Evolutionary conservation across 2,113 vertebrate species (phyloP), one percentile per base, ranked within the genome.

Genomic region (Alosa alosa): DNA sequence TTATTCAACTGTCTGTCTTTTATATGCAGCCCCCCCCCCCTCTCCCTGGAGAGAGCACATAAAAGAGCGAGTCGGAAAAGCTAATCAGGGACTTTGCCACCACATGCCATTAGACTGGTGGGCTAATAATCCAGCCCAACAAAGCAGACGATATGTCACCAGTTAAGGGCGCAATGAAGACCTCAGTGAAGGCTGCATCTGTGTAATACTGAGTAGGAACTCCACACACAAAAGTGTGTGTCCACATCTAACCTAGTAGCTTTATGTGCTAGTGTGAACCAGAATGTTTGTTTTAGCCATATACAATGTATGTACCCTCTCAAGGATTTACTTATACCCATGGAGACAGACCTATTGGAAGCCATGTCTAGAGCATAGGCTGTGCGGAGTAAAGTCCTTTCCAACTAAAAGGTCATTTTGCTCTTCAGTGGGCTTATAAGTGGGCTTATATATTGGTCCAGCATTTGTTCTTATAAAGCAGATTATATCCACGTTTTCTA

Each of bases 71-170:
- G 64, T 72, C 25, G 25, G 64, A 72, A 72, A 72, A 72, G 60
- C 64, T 72, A 72, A 72, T 72, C 25, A 72, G 64, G 31, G n/a
- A 72, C 64, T 72, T 36, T 72, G 64, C 64, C 25, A 72, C n/a
- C 64, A 36, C 25, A 72, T 36, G 64, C 64, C 25, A 72, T 72
- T 36, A 72, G 9, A 72, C 64, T 72, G n/a, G 64, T 8, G 31
- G 25, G 64, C 64, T 72, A 72, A 72, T 72, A 72, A 72, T 36
- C 64, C 64, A 72, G 64, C 8, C 64, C 64, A 72, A 72, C 64
- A 72, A 72, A 72, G 64, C 64, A 31, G 64, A 72, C 64, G 13
- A 72, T 72, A 72, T 31, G 64, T 72, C 64, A 72, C n/a, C n/a
- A 72, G 64, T 72, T 72, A 36, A 72, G 64, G 64, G 64, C 64